These are phyloP conservation scores for Cirrhinus molitorella DNA, from an alignment of 2,797 vertebrate species.

Conservation along the genomic window DNA sequence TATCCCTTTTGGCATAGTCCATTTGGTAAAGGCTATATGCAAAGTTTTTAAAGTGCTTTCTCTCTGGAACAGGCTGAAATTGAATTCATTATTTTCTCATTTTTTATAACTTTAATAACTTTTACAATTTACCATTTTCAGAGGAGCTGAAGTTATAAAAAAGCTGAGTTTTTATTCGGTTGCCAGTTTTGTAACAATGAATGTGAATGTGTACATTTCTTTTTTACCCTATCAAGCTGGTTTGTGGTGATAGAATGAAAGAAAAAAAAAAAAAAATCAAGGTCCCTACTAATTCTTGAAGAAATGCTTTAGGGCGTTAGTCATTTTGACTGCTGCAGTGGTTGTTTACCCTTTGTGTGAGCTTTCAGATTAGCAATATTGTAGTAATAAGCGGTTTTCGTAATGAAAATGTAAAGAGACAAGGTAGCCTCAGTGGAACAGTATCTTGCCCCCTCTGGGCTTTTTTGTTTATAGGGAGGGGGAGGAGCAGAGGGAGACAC, in stretches of 20 bases:
- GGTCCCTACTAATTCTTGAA: background rate
- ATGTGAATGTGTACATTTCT: background rate
- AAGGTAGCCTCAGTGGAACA: conserved; percentile 13
- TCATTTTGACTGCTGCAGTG: background rate
- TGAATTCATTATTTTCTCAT: background rate
- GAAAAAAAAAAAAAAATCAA: background rate
- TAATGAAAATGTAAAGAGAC: conserved; percentile 28
- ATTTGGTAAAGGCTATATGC: background rate
- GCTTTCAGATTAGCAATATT: conserved; percentile 2
- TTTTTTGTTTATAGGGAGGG: background rate
- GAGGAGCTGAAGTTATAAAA: background rate
- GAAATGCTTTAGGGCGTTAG: background rate
- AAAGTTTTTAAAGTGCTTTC: too few relatives aligned
- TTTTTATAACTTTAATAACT: background rate
- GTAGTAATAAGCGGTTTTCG: conserved; percentile 30
- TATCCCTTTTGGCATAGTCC: background rate
- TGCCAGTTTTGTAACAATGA: background rate
- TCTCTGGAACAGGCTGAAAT: background rate
- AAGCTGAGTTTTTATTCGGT: background rate
- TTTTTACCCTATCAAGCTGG: background rate
- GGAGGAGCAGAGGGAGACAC: conserved; percentile 15
- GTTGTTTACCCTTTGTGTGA: conserved; percentile 22
- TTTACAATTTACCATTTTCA: background rate
- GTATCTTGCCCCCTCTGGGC: conserved; percentile 9
- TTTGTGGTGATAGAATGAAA: background rate